A percentile compares a stretch with the other conserved stretches of the same genome.
phyloP scores from a whole-genome alignment of 2,888 invertebrate species.

The Zonitis immaculata region DNA sequence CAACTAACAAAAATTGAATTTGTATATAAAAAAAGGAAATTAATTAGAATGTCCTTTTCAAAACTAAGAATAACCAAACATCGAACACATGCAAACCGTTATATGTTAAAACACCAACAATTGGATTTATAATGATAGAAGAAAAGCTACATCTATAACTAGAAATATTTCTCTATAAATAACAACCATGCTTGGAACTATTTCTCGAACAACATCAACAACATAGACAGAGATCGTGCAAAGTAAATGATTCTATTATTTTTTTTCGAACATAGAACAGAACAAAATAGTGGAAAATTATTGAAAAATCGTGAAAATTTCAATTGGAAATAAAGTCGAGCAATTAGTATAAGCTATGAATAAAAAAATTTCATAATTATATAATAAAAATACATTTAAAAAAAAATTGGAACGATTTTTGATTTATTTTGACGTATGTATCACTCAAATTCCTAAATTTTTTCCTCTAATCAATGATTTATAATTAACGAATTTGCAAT shows the following conservation, averaged over 20 bases:
- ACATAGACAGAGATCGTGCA: neutral
- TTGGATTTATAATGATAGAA: too few relatives aligned
- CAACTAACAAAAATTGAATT: neutral
- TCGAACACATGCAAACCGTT: neutral
- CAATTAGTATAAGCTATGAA: constrained; percentile 36
- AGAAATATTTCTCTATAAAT: neutral
- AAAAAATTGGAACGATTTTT: neutral
- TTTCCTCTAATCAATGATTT: neutral
- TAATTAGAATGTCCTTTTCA: too few relatives aligned
- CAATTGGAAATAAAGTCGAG: constrained; percentile 24
- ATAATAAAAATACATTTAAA: too few relatives aligned
- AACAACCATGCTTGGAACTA: neutral
- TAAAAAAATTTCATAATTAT: neutral
- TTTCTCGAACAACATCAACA: neutral
- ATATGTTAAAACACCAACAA: too few relatives aligned
- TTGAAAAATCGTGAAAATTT: neutral
- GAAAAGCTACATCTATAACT: neutral
- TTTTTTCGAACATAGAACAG: too few relatives aligned
- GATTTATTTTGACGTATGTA: neutral
- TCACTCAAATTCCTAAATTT: neutral
- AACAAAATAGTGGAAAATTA: neutral
- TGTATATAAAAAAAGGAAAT: too few relatives aligned
- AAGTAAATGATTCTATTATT: too few relatives aligned
- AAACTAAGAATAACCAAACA: too few relatives aligned
- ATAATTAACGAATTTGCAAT: constrained; percentile 12